Percentiles rank a stretch among this genome's conserved stretches.
Conservation (phyloP, 2,113 vertebrate genomes). For the Cricetomys ansorgei region DNA sequence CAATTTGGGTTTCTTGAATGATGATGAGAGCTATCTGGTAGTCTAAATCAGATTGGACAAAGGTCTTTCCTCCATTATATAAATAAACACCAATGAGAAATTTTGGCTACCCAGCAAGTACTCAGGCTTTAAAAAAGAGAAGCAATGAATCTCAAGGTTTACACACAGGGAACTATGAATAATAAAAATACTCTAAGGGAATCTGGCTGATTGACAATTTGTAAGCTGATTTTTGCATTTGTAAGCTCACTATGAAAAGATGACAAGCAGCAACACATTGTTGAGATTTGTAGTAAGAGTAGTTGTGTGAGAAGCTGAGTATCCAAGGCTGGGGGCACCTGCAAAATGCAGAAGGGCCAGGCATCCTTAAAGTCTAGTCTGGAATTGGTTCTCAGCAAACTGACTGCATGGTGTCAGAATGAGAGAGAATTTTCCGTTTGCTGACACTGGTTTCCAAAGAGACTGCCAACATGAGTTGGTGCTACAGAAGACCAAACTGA, state of each 20-base stretch:
- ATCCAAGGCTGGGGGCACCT: background rate
- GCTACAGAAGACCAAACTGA: background rate
- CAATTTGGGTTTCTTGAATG: background rate
- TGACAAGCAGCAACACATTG: background rate
- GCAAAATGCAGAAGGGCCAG: background rate
- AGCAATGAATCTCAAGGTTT: background rate
- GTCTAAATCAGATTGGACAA: background rate
- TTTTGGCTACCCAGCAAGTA: background rate
- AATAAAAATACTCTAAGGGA: background rate
- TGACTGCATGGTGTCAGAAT: background rate
- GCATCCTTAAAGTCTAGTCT: background rate
- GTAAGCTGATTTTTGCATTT: slow-evolving; percentile 21
- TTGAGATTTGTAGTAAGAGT: background rate
- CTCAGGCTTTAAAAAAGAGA: background rate
- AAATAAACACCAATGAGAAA: background rate
- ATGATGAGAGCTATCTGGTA: rapidly evolving
- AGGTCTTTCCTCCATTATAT: background rate
- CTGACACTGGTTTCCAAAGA: slow-evolving; percentile 9
- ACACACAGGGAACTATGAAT: background rate
- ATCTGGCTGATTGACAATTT: background rate
- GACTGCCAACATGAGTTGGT: slow-evolving; percentile 24
- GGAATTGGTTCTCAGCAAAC: background rate
- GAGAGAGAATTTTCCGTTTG: background rate
- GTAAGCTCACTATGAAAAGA: slow-evolving; percentile 9
- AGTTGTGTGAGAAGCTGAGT: background rate